Conservation (phyloP, 2,888 invertebrate genomes). For the Carterocephalus palaemon region DNA sequence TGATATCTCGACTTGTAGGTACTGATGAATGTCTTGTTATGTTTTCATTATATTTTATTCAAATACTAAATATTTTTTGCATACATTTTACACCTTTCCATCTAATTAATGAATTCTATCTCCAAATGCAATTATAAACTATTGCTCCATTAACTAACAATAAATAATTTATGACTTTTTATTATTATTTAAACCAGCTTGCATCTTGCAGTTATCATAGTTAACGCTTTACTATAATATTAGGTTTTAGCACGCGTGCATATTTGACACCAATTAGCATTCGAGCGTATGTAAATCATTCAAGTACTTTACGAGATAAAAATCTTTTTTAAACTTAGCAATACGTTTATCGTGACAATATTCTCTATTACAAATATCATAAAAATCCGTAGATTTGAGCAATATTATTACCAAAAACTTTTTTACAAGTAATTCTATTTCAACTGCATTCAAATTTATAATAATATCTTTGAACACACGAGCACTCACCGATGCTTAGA, state of each 20-base stretch:
- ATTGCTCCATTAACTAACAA: conserved; percentile 28
- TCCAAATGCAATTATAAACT: conserved; percentile 23
- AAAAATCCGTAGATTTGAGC: conserved; percentile 51
- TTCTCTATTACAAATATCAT: conserved; percentile 40
- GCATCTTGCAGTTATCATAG: conserved; percentile 29
- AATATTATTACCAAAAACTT: conserved; percentile 37
- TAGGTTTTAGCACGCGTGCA: conserved; percentile 64
- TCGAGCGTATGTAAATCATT: conserved; percentile 62
- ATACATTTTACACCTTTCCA: conserved; percentile 37
- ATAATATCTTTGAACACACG: conserved; percentile 13
- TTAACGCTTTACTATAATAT: conserved; percentile 27
- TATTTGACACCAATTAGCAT: conserved; percentile 67
- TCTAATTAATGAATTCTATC: conserved; percentile 32
- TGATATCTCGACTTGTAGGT: conserved; percentile 50
- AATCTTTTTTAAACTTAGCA: conserved; percentile 52
- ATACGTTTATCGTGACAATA: conserved; percentile 55
- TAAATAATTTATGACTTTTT: conserved; percentile 34
- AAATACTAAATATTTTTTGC: conserved; percentile 32
- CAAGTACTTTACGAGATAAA: conserved; percentile 63
- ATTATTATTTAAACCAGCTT: conserved; percentile 39
- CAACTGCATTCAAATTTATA: conserved; percentile 4
- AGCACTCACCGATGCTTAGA: conserved; percentile 15
- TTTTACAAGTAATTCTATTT: conserved; percentile 2
- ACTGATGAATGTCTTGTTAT: conserved; percentile 37
- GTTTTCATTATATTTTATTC: conserved; percentile 30